Conservation (phyloP, 2,797 vertebrate species). For the Saguinus oedipus region DNA sequence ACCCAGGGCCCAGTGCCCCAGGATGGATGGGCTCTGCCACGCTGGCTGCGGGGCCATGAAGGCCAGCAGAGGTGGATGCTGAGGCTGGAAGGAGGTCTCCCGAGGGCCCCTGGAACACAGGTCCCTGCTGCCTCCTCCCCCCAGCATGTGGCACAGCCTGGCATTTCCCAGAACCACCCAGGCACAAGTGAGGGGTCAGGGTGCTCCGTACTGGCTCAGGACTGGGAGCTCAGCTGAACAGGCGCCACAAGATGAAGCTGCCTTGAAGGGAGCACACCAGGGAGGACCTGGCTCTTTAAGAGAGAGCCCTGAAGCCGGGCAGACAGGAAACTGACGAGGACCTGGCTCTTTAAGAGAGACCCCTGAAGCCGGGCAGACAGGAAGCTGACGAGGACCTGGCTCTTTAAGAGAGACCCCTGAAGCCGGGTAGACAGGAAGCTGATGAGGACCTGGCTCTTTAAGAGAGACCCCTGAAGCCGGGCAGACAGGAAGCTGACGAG, state of each 20-base stretch:
- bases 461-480: accelerated
- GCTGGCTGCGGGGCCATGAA: no score
- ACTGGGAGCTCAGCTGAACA: neutral
- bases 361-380: neutral
- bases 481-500: neutral
- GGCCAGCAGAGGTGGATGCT: neutral
- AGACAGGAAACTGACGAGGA: neutral
- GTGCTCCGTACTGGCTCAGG: neutral
- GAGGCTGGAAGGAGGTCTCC: neutral
- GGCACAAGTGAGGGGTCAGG: neutral
- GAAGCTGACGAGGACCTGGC: neutral
- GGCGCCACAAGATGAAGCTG: neutral
- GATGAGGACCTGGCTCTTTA: neutral
- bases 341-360: no score
- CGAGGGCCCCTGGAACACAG: accelerated
- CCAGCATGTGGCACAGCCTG: accelerated
- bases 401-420: accelerated
- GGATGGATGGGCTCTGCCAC: neutral
- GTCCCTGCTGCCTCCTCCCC: neutral
- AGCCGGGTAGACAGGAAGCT: neutral
- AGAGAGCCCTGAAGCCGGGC: neutral
- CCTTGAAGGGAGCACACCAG: accelerated
- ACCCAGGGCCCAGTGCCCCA: neutral
- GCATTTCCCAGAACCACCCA: neutral
- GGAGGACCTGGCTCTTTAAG: neutral